Evolutionary conservation across 2,888 invertebrate genomes (phyloP), one percentile per base, ranked within the genome.

Genomic region (Cataglyphis livida): DNA sequence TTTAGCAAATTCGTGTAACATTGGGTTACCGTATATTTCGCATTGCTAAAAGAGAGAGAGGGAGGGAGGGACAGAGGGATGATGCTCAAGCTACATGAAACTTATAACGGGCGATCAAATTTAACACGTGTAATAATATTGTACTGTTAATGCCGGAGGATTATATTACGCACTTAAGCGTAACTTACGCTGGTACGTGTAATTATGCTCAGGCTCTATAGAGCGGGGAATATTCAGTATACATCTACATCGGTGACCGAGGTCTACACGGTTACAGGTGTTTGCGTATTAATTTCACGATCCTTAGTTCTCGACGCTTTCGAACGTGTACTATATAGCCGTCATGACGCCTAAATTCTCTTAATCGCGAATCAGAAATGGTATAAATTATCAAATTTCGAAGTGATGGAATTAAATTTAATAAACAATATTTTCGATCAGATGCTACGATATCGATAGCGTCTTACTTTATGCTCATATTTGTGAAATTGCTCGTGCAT

Each of bases 101-200:
- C 90, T 90, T 89, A 87, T 86, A 86, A 83, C 85, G 62, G 62
- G 85, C 83, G 87, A 90, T 90, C 90, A 90, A 90, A 90, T 90
- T 88, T 90, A 89, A 90, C 90, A 89, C 89, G 88, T 87, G 88
- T 89, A 88, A 89, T 90, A 90, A 89, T 87, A 89, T 86, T 85
- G 89, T 84, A 76, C 87, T 86, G 85, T 89, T 90, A 88, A 89
- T 85, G 86, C 79, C 68, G 64, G 32, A 54, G 82, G 84, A 90
- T 90, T 85, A 85, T 85, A 90, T 90, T 90, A 89, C 90, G 88
- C 87, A 78, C 86, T 90, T 87, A 84, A 90, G 86, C 87, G 87
- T 90, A 90, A 90, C 89, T 89, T 84, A 85, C 82, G 85, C 86
- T 82, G 84, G 78, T 84, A 79, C 81, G 84, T 82, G 86, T 90